A percentile compares a stretch with the other conserved stretches of the same genome.
These are phyloP conservation scores for Glossosoma conforme DNA, from an alignment of 1,140 invertebrate genomes.

Conservation along the genomic window DNA sequence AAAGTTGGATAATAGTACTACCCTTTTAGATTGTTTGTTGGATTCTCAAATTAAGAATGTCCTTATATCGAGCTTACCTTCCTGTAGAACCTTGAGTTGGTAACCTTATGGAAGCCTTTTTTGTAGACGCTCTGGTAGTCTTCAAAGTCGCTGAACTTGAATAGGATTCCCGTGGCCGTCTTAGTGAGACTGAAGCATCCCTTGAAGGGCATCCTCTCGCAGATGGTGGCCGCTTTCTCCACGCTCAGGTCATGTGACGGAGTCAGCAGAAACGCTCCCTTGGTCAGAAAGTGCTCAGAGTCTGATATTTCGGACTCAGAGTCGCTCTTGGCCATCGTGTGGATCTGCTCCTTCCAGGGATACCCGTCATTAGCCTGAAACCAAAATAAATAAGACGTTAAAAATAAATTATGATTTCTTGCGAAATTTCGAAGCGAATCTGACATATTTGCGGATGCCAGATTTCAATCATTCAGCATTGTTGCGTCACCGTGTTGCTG, in stretches of 20 bases:
- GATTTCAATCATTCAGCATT: too few species aligned
- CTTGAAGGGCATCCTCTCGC: slow-evolving; percentile 82
- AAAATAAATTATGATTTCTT: too few species aligned
- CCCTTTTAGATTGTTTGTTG: too few species aligned
- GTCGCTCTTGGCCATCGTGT: slow-evolving; percentile 52
- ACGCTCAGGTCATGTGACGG: slow-evolving; percentile 77
- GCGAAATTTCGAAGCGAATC: too few species aligned
- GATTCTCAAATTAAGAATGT: too few species aligned
- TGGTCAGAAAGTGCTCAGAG: slow-evolving; percentile 60
- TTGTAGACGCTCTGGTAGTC: slow-evolving; percentile 80
- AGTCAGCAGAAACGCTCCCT: slow-evolving; percentile 75
- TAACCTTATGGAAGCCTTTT: slow-evolving; percentile 81
- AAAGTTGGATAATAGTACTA: too few species aligned
- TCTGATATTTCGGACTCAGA: slow-evolving; percentile 63
- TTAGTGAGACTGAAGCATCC: slow-evolving; percentile 78
- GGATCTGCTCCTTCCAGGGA: slow-evolving; percentile 51
- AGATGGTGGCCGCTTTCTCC: slow-evolving; percentile 78
- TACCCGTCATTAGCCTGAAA: slow-evolving; percentile 37
- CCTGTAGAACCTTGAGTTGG: slow-evolving; percentile 69
- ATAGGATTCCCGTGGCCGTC: slow-evolving; percentile 80
- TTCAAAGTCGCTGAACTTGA: slow-evolving; percentile 79
- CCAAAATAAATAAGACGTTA: too few species aligned
- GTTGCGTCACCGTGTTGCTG: too few species aligned
- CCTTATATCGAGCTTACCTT: slow-evolving; percentile 61
- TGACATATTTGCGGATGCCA: too few species aligned